Percentiles rank a stretch among this genome's conserved stretches.
phyloP scores from a whole-genome alignment of 2,888 invertebrate species.

The Acanthococcus lagerstroemiae region DNA sequence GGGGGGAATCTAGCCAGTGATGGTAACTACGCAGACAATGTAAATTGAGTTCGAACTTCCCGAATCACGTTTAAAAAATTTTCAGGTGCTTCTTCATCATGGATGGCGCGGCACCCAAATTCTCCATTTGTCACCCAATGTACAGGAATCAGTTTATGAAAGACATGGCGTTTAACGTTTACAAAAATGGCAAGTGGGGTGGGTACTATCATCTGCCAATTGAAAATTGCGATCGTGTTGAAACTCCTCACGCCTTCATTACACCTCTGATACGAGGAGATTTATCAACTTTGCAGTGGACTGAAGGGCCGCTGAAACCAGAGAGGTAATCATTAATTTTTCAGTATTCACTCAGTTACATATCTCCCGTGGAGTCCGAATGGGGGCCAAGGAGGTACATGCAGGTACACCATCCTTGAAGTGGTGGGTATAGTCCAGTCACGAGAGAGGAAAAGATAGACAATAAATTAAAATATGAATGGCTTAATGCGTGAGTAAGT shows the following conservation, averaged over 20 bases:
- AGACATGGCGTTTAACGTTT: slow-evolving; percentile 71
- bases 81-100: slow-evolving; percentile 51
- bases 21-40: too few species aligned
- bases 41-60: too few species aligned
- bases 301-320: slow-evolving; percentile 50
- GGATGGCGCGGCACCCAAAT: slow-evolving; percentile 51
- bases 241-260: slow-evolving; percentile 59
- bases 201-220: slow-evolving; percentile 72
- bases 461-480: too few species aligned
- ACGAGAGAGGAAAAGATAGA: too few species aligned
- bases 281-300: slow-evolving; percentile 69
- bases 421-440: too few species aligned
- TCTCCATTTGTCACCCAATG: slow-evolving; percentile 53
- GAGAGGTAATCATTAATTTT: neutral
- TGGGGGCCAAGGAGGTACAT: too few species aligned
- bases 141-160: slow-evolving; percentile 57
- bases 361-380: too few species aligned
- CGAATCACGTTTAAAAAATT: slow-evolving; percentile 5
- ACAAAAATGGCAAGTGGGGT: slow-evolving; percentile 57
- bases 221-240: slow-evolving; percentile 44
- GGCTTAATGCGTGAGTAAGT: too few species aligned
- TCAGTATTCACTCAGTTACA: too few species aligned
- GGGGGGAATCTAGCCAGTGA: too few species aligned
- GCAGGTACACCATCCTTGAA: too few species aligned
- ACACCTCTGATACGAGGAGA: slow-evolving; percentile 74